phyloP scores from a whole-genome alignment of 2,797 vertebrate species.

The Clarias platycephalus region DNA sequence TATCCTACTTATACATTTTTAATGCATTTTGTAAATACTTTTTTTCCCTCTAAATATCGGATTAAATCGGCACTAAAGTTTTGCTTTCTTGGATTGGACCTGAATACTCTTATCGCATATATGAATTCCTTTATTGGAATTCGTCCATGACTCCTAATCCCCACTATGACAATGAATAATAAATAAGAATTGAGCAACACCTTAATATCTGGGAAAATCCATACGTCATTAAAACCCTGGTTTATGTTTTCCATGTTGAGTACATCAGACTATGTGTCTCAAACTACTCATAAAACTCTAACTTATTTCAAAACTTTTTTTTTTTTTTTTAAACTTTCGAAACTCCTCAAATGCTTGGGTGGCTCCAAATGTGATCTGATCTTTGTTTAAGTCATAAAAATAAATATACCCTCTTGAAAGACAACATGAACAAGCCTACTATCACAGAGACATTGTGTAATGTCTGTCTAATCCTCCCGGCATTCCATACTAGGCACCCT shows the following conservation, averaged over 20 bases:
- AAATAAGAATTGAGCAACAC: background rate
- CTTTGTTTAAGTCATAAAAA: constrained; percentile 9
- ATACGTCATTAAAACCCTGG: background rate
- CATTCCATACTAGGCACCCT: constrained; percentile 15
- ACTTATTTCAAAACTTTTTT: background rate
- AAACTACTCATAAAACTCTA: background rate
- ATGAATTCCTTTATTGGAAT: background rate
- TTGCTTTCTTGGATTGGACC: background rate
- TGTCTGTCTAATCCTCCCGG: constrained; percentile 36
- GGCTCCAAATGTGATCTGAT: background rate
- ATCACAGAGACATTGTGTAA: constrained; percentile 31
- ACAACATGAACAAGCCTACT: background rate
- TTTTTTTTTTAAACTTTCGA: background rate
- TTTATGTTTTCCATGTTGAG: background rate
- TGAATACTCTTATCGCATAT: background rate
- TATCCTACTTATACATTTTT: background rate
- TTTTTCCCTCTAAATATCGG: background rate
- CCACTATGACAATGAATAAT: background rate
- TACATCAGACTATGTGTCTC: background rate
- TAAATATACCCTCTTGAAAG: constrained; percentile 6
- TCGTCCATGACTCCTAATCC: background rate
- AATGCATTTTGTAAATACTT: no score
- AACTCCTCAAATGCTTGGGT: background rate
- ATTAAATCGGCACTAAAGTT: background rate
- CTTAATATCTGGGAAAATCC: background rate